These are phyloP conservation scores for Steinernema feltiae DNA, from an alignment of 1,140 invertebrate genomes.

Conservation along the genomic window DNA sequence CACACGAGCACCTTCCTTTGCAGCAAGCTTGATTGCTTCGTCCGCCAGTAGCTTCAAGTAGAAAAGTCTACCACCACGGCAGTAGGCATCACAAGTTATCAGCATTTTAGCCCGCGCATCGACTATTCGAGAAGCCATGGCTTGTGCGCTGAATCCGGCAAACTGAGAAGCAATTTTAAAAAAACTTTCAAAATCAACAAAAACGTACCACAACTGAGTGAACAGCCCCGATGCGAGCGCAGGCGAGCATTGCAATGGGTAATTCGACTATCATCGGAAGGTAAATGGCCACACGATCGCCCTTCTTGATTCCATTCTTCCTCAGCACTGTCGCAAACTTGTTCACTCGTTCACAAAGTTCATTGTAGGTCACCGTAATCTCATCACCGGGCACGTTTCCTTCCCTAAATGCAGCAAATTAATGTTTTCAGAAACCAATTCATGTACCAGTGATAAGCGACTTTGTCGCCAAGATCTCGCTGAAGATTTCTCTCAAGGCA, in stretches of 20 bases:
- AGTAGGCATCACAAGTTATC: slow-evolving; percentile 68
- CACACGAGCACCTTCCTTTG: slow-evolving; percentile 20
- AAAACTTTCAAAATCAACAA: not conserved
- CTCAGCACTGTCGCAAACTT: slow-evolving; percentile 86
- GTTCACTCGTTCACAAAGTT: slow-evolving; percentile 80
- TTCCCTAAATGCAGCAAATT: slow-evolving; percentile 65
- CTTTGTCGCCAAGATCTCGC: slow-evolving; percentile 72
- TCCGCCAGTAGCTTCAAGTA: slow-evolving; percentile 47
- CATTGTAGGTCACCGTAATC: slow-evolving; percentile 77
- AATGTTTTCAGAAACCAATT: slow-evolving; percentile 65
- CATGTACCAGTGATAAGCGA: slow-evolving; percentile 82
- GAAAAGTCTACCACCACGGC: slow-evolving; percentile 39
- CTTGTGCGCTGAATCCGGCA: slow-evolving; percentile 65
- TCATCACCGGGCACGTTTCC: slow-evolving; percentile 68
- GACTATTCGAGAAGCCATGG: slow-evolving; percentile 63
- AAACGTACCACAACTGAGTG: slow-evolving; percentile 74
- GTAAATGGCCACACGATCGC: slow-evolving; percentile 88
- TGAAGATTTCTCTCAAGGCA: slow-evolving; percentile 81
- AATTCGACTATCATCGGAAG: slow-evolving; percentile 96
- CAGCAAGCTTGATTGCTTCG: slow-evolving; percentile 39
- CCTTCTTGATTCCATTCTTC: slow-evolving; percentile 71
- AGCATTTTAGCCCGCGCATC: slow-evolving; percentile 72
- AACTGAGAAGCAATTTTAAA: slow-evolving; percentile 58
- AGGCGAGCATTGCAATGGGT: slow-evolving; percentile 84
- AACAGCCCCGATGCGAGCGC: slow-evolving; percentile 81